phyloP scores from a whole-genome alignment of 1,140 invertebrate species.

The Doryteuthis pealeii region DNA sequence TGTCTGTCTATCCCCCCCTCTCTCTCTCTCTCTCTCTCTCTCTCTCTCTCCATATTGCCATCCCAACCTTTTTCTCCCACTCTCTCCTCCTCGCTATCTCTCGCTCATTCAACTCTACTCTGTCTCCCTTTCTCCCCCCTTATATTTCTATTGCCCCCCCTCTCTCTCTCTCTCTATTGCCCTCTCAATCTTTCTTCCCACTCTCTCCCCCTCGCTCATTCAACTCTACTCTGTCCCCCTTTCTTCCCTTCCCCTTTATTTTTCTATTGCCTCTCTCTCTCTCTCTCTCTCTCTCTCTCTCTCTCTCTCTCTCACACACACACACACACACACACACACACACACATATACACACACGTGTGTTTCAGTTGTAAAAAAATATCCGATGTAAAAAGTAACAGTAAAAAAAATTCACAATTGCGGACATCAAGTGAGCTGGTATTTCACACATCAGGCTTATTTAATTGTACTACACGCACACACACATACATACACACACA shows the following conservation, averaged over 20 bases:
- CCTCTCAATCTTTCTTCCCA: not conserved
- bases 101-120: not conserved
- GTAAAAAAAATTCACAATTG: not conserved
- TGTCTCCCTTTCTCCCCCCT: not conserved
- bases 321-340: not conserved
- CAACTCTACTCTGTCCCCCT: not conserved
- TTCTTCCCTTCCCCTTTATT: not conserved
- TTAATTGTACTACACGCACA: not conserved
- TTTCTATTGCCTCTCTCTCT: not conserved
- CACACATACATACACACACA: not conserved
- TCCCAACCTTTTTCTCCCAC: not conserved
- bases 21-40: no score
- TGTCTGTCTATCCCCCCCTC: not conserved
- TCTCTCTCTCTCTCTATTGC: no score
- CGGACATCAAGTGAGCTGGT: not conserved
- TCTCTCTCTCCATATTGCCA: not conserved
- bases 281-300: conserved; percentile 1
- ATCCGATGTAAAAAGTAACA: not conserved
- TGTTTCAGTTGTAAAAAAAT: not conserved
- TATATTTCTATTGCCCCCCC: not conserved
- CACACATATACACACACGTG: not conserved
- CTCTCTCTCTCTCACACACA: not conserved
- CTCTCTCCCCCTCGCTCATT: not conserved
- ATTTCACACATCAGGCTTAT: not conserved
- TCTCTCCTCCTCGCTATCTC: no score